Base-by-base conservation (phyloP, 2,888 invertebrate species). In the Netelia inedita region DNA sequence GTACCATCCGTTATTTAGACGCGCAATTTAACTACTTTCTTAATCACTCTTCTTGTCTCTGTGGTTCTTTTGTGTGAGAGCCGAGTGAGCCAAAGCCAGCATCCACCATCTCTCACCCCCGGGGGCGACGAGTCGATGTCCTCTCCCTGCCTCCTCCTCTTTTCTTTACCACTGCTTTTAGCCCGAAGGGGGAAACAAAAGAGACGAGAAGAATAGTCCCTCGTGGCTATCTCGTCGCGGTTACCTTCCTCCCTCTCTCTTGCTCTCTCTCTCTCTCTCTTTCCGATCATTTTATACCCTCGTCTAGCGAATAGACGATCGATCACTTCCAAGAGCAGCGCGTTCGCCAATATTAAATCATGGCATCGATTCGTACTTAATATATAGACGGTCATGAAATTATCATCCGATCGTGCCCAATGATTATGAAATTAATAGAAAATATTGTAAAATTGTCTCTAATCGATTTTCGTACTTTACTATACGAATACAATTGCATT, bases 21-120 rank as follows among this genome's bases (percentile, higher is more conserved):
- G 75, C 73, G 78, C 84, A 86, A 86, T 87, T 86, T 82, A 87
- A 86, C 85, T 87, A 83, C 76, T 80, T 86, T 84, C 85, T 83
- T 86, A 86, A 87, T 87, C 86, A 87, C 87, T 86, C 85, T 87
- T 86, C 86, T 85, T 82, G 82, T 87, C 75, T 87, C 75, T 76
- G 72, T 50, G 66, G 66, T 53, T 75, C 75, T 80, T 83, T 83
- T 79, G 79, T 79, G 63, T 41, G 74, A n/a, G 21, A 10, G 28
- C 46, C 69, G 28, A 68, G 53, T 1, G 46, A 46, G 46, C 46
- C 46, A 46, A 66, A 14, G 28, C 28, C 28, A 28, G 28, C 28
- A 28, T 28, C 28, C 28, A 28, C 28, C 28, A 28, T 28, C 28
- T 28, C 28, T 28, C 28, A 28, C n/a, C 35, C 61, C 69, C 35